Evolutionary conservation across 2,888 invertebrate species (phyloP).

Genomic region (Diarsia rubi): DNA sequence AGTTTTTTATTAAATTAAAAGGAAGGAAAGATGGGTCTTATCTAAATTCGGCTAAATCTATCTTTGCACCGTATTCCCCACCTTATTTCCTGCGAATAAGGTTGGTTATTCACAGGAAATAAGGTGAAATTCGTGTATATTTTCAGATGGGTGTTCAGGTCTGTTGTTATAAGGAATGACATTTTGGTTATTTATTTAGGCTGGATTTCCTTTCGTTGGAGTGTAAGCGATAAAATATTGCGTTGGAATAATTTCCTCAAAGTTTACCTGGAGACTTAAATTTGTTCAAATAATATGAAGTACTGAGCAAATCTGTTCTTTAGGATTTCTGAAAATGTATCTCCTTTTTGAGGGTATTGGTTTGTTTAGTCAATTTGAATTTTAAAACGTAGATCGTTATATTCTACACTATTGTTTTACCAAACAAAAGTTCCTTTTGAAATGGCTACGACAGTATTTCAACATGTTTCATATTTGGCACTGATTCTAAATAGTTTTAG

Average conservation of each 20-base stretch:
- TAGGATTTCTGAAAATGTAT: not conserved
- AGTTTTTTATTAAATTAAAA: conserved; percentile 63
- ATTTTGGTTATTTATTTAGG: conserved; percentile 36
- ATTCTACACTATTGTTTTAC: not conserved
- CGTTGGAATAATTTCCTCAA: conserved; percentile 2
- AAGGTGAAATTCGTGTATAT: not conserved
- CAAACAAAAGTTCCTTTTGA: conserved; percentile 1
- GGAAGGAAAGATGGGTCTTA: conserved; percentile 33
- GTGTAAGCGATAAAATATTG: not conserved
- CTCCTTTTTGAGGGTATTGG: not conserved
- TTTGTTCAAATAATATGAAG: not conserved
- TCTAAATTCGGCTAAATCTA: conserved; percentile 13
- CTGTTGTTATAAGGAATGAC: conserved; percentile 2
- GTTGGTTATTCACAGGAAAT: not conserved
- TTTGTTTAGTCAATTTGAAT: not conserved
- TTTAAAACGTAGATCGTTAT: not conserved
- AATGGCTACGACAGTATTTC: conserved; percentile 7
- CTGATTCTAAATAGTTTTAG: conserved; percentile 17
- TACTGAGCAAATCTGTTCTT: not conserved
- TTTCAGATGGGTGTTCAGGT: conserved; percentile 21
- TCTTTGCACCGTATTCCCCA: conserved; percentile 5
- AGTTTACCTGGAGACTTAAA: not conserved
- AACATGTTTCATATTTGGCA: not conserved
- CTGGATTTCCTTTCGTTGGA: conserved; percentile 21
- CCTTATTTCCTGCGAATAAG: not conserved